These are phyloP conservation scores for Hyles lineata DNA, from an alignment of 2,888 invertebrate genomes.

Conservation along the genomic window DNA sequence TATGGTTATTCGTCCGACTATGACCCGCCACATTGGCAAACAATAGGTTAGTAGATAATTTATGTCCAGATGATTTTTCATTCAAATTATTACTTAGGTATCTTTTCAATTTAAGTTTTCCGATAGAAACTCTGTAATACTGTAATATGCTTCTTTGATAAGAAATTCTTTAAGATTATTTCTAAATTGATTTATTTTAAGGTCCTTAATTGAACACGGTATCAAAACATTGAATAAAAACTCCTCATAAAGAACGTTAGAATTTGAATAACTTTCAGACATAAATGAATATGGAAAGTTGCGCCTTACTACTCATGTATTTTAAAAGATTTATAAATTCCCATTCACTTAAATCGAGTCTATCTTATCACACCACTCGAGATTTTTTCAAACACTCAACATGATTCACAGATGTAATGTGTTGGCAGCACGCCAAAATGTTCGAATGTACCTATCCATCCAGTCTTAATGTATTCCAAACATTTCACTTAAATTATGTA, in stretches of 20 bases:
- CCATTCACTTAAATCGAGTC: conserved; percentile 12
- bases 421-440: conserved; percentile 8
- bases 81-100: no score
- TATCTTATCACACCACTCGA: conserved; percentile 9
- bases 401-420: conserved; percentile 18
- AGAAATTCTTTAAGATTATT: no score
- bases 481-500: conserved; percentile 26
- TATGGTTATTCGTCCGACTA: no score
- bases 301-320: neutral
- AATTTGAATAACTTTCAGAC: neutral
- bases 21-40: no score
- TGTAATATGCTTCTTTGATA: no score
- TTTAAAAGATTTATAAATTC: neutral
- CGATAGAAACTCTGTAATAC: no score
- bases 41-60: no score
- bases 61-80: no score
- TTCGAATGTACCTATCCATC: conserved; percentile 16
- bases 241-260: neutral
- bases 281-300: neutral
- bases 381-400: conserved; percentile 5
- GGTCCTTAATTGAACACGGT: no score
- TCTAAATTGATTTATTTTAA: no score
- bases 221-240: neutral
- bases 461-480: conserved; percentile 5
- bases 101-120: no score